Conservation (phyloP, 2,888 invertebrate genomes). For the Junonia oenone region DNA sequence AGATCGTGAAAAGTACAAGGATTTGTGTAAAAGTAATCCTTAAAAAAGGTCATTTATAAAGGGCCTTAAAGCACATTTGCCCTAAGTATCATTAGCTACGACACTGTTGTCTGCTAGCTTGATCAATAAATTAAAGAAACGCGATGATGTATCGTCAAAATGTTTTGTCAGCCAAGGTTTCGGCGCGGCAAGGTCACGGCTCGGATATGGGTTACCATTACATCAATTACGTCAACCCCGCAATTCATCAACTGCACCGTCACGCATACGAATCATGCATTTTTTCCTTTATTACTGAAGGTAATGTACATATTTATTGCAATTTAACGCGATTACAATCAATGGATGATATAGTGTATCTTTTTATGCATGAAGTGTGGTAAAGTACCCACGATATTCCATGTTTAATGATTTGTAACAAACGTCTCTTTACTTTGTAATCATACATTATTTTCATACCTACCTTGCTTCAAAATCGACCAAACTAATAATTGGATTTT, state of each 20-base stretch:
- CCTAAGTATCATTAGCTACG: no score
- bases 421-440: no score
- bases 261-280: constrained; percentile 35
- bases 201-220: constrained; percentile 45
- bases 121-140: neutral
- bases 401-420: no score
- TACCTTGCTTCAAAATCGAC: no score
- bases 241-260: constrained; percentile 50
- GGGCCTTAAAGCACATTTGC: no score
- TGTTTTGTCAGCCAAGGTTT: constrained; percentile 6
- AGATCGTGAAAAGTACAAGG: no score
- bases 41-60: no score
- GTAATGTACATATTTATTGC: neutral
- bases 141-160: neutral
- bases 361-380: no score
- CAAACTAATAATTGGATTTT: no score
- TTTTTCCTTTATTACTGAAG: constrained; percentile 12
- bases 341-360: neutral
- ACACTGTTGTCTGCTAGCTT: neutral
- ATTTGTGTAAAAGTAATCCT: no score
- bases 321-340: neutral
- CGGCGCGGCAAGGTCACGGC: constrained; percentile 43
- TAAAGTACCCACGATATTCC: no score
- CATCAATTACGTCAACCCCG: constrained; percentile 51
- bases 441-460: no score